Conservation (phyloP, 2,797 vertebrate genomes). For the Enteromius radiatus region DNA sequence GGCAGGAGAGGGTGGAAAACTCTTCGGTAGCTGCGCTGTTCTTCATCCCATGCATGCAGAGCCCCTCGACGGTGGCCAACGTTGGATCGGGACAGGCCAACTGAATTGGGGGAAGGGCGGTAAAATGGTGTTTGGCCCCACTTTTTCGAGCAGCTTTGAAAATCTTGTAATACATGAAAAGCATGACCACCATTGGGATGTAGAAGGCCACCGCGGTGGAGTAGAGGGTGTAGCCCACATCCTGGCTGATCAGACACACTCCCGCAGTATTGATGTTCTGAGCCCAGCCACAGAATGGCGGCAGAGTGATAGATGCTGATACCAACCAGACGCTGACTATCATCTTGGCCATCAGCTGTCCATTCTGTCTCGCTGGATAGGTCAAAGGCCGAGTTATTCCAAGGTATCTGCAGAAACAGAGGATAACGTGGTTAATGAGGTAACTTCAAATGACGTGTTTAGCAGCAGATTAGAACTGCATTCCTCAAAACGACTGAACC, state of each 20-base stretch:
- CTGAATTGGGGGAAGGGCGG: slow-evolving; percentile 68
- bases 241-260: slow-evolving; percentile 85
- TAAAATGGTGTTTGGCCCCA: slow-evolving; percentile 81
- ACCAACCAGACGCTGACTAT: slow-evolving; percentile 82
- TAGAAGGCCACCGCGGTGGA: slow-evolving; percentile 85
- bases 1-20: slow-evolving; percentile 77
- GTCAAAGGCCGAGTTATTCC: slow-evolving; percentile 83
- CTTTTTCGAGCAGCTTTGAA: slow-evolving; percentile 83
- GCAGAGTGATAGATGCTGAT: slow-evolving; percentile 83
- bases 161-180: slow-evolving; percentile 87
- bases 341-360: slow-evolving; percentile 85
- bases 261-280: slow-evolving; percentile 79
- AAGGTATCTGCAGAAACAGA: slow-evolving; percentile 73
- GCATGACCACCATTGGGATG: slow-evolving; percentile 86
- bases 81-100: slow-evolving; percentile 69
- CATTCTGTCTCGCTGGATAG: slow-evolving; percentile 82
- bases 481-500: slow-evolving; percentile 32
- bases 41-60: slow-evolving; percentile 82
- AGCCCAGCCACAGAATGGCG: slow-evolving; percentile 84
- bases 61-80: slow-evolving; percentile 70
- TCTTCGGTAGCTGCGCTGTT: slow-evolving; percentile 71
- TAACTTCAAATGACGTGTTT: slow-evolving; percentile 11
- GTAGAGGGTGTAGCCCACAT: slow-evolving; percentile 85
- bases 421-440: not conserved
- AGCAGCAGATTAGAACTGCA: slow-evolving; percentile 5